Base-by-base conservation (phyloP, 1,140 invertebrate genomes). In the Leptoteleia sp. region DNA sequence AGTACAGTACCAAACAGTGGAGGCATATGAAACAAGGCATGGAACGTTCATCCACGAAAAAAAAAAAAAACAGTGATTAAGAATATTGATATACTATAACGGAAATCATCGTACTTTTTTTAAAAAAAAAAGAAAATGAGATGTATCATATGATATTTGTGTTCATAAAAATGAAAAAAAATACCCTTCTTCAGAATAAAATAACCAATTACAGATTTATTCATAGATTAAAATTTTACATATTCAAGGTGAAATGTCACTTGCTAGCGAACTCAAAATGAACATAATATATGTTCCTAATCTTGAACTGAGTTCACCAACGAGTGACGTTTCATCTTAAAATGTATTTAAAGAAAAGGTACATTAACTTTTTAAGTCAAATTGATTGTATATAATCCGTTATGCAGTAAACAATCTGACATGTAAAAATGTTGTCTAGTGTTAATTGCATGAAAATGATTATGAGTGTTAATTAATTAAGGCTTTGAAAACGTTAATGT, bases 401-500 rank as follows among this genome's bases (percentile, higher is more conserved):
- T n/a, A n/a, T n/a, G n/a, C 22, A 25, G 22, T 42, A 19, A 50
- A 33, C 19, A 19, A 50, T 13, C 16, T 52, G 0, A n/a, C 1
- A 27, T 37, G 29, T 11, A 35, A 31, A 4, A 3, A 52, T 35
- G 7, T n/a, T 8, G 19, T 37, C 17, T 25, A 3, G 3, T 25
- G 22, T 25, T 25, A 3, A 25, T 25, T 6, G 6, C 6, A 25
- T 25, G 6, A 25, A 25, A 25, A 25, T 25, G 22, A 25, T 3
- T 25, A 25, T 25, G 22, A 25, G 6, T 3, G 3, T 25, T 25
- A 25, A 35, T 3, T 35, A 52, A 12, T 37, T 52, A 52, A 11
- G 33, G 31, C 31, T 35, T 52, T 4, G 22, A 33, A 48, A 31
- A 22, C 45, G n/a, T 55, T 42, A 9, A 25, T 35, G 22, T 4